A percentile compares a stretch with the other conserved stretches of the same genome.
Conservation (phyloP, 2,888 invertebrate genomes). For the Tenthredo scrophulariae region DNA sequence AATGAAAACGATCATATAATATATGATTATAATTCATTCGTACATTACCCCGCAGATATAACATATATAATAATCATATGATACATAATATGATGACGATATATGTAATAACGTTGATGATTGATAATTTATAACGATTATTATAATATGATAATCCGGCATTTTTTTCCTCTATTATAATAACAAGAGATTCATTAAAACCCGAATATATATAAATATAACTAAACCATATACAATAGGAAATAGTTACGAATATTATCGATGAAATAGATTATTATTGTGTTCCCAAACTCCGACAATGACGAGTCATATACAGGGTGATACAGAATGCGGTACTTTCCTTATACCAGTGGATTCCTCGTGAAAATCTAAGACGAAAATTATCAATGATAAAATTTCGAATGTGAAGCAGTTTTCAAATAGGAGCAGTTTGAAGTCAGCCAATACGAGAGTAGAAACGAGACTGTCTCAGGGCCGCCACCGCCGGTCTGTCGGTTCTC, state of each 20-base stretch:
- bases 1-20: background rate
- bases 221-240: constrained; percentile 1
- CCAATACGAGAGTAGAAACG: too few relatives aligned
- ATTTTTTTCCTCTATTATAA: background rate
- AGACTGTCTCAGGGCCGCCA: too few relatives aligned
- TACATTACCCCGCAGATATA: background rate
- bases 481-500: too few relatives aligned
- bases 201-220: background rate
- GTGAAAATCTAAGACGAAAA: too few relatives aligned
- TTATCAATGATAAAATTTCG: too few relatives aligned
- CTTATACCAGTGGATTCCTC: too few relatives aligned
- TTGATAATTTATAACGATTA: constrained; percentile 5
- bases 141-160: background rate
- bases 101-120: background rate
- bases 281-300: constrained; percentile 68
- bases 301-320: background rate
- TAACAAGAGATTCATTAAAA: constrained; percentile 5
- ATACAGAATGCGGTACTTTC: too few relatives aligned
- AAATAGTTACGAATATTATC: constrained; percentile 45
- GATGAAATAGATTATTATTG: constrained; percentile 65
- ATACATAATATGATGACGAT: constrained; percentile 8
- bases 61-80: background rate
- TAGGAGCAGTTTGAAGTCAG: too few relatives aligned
- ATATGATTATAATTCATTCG: background rate
- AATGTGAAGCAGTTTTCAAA: too few relatives aligned